These are phyloP conservation scores for Rhinolophus sinicus DNA, from an alignment of 2,113 vertebrate genomes.

Conservation along the genomic window DNA sequence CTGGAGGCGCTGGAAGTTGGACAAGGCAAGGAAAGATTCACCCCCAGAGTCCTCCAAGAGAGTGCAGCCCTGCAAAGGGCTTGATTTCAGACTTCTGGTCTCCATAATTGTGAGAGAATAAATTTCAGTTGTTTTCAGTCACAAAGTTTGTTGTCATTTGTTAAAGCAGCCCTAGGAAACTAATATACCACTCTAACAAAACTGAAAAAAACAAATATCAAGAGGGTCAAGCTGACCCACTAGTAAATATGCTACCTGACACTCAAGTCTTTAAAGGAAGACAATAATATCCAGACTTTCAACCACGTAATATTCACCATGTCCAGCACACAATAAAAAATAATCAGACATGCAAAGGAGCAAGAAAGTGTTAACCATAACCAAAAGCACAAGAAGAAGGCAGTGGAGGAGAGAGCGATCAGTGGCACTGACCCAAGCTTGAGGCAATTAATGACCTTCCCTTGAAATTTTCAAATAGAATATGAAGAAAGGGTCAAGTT, in stretches of 20 bases:
- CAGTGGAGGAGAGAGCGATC: neutral
- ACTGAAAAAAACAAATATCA: neutral
- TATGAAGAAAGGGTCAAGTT: neutral
- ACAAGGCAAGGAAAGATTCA: neutral
- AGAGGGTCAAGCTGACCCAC: neutral
- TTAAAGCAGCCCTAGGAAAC: neutral
- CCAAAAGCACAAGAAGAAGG: neutral
- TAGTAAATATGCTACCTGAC: neutral
- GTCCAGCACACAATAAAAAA: neutral
- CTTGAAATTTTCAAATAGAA: neutral
- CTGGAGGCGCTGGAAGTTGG: neutral
- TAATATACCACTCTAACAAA: neutral
- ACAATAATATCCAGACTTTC: neutral
- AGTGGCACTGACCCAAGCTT: neutral
- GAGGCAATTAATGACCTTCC: neutral
- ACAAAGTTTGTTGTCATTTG: neutral
- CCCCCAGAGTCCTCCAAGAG: neutral
- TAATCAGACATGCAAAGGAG: neutral
- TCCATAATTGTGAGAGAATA: neutral
- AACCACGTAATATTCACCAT: neutral
- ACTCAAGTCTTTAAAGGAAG: neutral
- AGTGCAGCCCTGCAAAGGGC: neutral
- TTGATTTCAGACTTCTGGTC: neutral
- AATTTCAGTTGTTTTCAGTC: neutral
- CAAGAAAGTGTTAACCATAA: neutral